Percentiles rank a stretch among this genome's conserved stretches.
Evolutionary conservation across 2,113 vertebrate species (phyloP).

Genomic region (Rhegmatorhina hoffmannsi): DNA sequence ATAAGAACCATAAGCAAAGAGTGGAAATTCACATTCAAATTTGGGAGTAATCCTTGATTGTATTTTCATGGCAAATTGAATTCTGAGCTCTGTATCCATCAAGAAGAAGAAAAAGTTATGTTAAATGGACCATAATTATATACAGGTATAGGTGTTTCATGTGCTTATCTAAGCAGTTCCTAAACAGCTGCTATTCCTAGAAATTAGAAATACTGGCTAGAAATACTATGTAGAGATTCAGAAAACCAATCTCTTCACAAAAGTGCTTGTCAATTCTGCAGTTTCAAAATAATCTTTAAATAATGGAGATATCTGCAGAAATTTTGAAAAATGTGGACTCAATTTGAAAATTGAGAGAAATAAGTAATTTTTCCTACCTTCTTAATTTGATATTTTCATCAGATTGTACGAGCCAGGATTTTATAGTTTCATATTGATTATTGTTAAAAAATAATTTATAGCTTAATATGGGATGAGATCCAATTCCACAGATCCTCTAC

Average conservation of each 20-base stretch:
- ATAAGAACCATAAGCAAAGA: background rate
- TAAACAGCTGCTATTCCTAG: background rate
- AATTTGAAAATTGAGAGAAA: background rate
- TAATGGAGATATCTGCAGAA: background rate
- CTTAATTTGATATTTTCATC: background rate
- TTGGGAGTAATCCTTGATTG: background rate
- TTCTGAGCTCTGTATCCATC: background rate
- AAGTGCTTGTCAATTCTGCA: background rate
- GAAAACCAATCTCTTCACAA: background rate
- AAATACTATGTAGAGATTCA: background rate
- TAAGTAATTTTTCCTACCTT: background rate
- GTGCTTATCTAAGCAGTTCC: background rate
- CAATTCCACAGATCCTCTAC: background rate
- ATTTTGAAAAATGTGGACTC: background rate
- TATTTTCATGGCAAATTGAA: background rate
- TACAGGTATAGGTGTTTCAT: rapidly evolving
- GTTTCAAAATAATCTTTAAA: background rate
- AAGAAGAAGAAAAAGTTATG: background rate
- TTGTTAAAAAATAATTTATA: background rate
- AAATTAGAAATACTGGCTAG: too few relatives aligned
- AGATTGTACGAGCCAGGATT: background rate
- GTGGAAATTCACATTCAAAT: background rate
- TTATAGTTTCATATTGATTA: background rate
- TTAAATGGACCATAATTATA: background rate
- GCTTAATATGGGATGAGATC: background rate